Evolutionary conservation across 2,113 vertebrate genomes (phyloP), one percentile per base, ranked within the genome.

Genomic region (Mesoclemmys tuberculata): DNA sequence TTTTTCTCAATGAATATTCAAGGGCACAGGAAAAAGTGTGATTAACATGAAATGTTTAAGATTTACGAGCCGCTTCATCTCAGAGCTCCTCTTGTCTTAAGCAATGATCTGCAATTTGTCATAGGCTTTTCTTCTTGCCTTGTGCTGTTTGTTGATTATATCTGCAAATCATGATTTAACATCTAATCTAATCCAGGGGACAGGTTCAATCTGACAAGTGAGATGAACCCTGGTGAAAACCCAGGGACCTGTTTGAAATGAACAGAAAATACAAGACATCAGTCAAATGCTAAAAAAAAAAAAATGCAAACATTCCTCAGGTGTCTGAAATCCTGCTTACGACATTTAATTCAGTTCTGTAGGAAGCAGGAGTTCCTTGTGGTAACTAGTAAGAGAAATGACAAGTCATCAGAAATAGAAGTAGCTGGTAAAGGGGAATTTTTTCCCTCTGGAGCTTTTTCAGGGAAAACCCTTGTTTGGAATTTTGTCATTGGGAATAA

Each of bases 1-100:
- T 19, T 24, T 80, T 14, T 80, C 22, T 7, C 11, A 21, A 95
- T 96, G 93, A 96, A 96, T 96, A 97, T 96, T 95, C 80, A 94
- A 94, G 6, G 4, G 56, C 84, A 91, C 29, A 94, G 46, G 41
- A 90, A 93, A 97, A 94, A 87, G 52, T 52, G 81, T 56, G 82
- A 79, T 88, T 90, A 94, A 84, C 92, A 51, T 48, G 49, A 92
- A 88, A 93, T 41, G 87, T 86, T 52, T 93, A 84, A 97, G 71
- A 92, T 88, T 89, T 77, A 88, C 48, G 79, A 91, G 64, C 38
- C 80, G 74, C 18, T 82, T 90, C 75, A 52, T 82, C 80, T 35
- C 64, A 74, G 56, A 95, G 35, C 52, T 84, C 68, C 5, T 0
- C 81, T 80, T 83, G 49, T 83, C 52, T 16, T 27, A 90, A 82